phyloP scores from a whole-genome alignment of 2,113 vertebrate species.

The Ifrita kowaldi region DNA sequence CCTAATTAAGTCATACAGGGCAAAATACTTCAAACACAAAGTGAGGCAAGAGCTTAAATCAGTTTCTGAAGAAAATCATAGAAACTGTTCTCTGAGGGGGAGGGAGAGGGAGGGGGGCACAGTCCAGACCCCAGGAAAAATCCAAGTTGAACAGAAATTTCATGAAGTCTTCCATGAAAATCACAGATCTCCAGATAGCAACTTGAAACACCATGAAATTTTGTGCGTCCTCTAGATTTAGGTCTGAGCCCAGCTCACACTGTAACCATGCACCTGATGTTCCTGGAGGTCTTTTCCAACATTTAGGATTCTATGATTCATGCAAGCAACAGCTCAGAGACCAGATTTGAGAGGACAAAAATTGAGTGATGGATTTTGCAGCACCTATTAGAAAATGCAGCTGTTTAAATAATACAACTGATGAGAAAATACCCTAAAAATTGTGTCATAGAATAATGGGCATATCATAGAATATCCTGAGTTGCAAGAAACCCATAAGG shows the following conservation, averaged over 20 bases:
- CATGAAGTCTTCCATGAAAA: not conserved
- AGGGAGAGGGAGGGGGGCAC: not conserved
- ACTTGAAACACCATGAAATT: not conserved
- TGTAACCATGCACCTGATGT: not conserved
- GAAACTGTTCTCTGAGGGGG: not conserved
- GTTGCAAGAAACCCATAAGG: not conserved
- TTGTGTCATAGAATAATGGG: not conserved
- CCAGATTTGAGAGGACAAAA: not conserved
- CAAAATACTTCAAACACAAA: not conserved
- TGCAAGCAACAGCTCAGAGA: not conserved
- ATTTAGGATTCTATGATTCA: not conserved
- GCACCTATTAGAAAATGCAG: not conserved
- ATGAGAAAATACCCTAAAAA: not conserved
- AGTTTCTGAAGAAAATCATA: not conserved
- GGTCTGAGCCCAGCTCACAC: not conserved
- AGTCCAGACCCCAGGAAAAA: not conserved
- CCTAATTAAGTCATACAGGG: slow-evolving; percentile 53
- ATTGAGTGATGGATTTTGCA: not conserved
- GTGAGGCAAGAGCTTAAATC: not conserved
- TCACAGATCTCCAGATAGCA: not conserved
- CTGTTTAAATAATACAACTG: not conserved
- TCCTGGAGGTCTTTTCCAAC: not conserved
- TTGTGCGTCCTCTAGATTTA: not conserved
- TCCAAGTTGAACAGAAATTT: not conserved
- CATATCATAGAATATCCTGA: not conserved